A percentile compares a stretch with the other conserved stretches of the same genome.
phyloP scores from a whole-genome alignment of 2,888 invertebrate genomes.

The Pristionchus maxplancki region DNA sequence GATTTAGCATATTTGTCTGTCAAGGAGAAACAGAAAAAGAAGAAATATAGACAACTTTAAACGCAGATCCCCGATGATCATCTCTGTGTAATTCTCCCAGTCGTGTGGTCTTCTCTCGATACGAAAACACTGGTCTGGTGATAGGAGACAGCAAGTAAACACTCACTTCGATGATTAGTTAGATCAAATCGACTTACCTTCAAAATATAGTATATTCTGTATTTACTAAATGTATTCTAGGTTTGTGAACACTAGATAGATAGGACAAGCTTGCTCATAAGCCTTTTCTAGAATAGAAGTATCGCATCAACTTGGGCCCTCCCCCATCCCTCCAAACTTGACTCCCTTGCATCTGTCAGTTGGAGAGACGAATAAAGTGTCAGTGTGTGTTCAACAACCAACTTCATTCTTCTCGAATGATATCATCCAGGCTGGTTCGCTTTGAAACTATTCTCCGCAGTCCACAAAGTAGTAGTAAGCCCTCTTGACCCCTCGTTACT shows the following conservation, averaged over 20 bases:
- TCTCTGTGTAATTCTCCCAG: background rate
- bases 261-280: too few species aligned
- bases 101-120: background rate
- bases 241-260: too few species aligned
- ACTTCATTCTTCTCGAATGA: background rate
- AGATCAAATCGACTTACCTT: background rate
- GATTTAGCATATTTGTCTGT: too few species aligned
- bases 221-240: too few species aligned
- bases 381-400: slow-evolving; percentile 3
- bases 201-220: too few species aligned
- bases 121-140: slow-evolving; percentile 18
- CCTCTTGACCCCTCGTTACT: slow-evolving; percentile 6
- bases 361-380: background rate
- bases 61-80: background rate
- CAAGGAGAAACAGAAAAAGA: too few species aligned
- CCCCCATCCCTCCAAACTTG: background rate
- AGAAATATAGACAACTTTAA: background rate
- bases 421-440: background rate
- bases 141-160: background rate
- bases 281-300: background rate
- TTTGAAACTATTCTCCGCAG: background rate
- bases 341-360: background rate
- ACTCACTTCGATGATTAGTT: background rate
- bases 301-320: background rate
- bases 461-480: background rate